A percentile compares a stretch with the other conserved stretches of the same genome.
Evolutionary conservation across 2,888 invertebrate species (phyloP).

Genomic region (Meliscaeva auricollis): DNA sequence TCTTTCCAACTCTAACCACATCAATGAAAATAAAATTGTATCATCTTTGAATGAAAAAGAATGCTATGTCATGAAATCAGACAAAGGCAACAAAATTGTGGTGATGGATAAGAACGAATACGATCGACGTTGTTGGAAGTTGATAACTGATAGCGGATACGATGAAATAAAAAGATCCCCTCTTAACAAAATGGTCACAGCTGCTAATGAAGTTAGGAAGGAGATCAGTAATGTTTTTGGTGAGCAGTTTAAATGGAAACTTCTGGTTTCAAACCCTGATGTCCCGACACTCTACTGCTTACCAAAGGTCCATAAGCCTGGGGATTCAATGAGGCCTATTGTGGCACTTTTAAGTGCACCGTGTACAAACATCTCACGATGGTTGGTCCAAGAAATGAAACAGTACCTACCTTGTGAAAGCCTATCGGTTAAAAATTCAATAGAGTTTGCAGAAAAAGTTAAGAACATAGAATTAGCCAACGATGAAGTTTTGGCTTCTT

Average conservation of each 20-base stretch:
- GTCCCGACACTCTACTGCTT: neutral
- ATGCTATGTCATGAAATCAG: slow-evolving; percentile 2
- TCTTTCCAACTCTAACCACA: neutral
- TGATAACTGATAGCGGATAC: too few species aligned
- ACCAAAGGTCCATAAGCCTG: neutral
- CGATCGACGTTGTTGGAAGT: too few species aligned
- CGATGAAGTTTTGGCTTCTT: neutral
- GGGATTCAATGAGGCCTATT: neutral
- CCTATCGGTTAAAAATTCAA: neutral
- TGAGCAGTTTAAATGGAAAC: neutral
- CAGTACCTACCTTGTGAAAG: neutral
- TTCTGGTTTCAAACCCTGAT: neutral
- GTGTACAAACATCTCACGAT: neutral
- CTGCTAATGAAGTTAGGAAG: neutral
- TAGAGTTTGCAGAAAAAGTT: neutral
- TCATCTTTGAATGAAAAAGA: slow-evolving; percentile 4
- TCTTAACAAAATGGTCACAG: neutral
- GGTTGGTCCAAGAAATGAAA: neutral
- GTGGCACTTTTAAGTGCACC: neutral
- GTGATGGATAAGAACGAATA: neutral
- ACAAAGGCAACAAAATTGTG: neutral
- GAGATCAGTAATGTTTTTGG: neutral
- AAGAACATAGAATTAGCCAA: neutral
- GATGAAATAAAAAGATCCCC: neutral
- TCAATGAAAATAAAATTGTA: neutral